Base-by-base conservation (phyloP, 2,113 vertebrate genomes). In the Rostratula benghalensis region DNA sequence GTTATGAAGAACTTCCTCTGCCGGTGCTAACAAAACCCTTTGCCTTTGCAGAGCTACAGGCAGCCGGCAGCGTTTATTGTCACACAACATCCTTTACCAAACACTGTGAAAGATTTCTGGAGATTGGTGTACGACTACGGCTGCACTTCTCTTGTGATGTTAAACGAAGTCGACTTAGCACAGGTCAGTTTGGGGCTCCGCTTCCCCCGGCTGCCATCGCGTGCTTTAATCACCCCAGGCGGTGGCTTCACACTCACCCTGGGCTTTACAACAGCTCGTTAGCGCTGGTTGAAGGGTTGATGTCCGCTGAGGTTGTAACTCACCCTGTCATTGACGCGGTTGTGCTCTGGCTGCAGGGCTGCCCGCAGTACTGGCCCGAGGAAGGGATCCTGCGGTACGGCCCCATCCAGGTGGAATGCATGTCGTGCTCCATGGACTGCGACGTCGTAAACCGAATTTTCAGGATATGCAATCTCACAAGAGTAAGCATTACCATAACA, bases 61-160 rank as follows among this genome's bases (percentile, higher is more conserved):
- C 99, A 99, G 90, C 99, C 99, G 21, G 99, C 99, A 50, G 99
- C 99, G 19, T 99, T 99, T 97, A 99, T 99, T 5, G 99, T 99
- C 97, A 99, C 99, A 23, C 99, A 99, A 73, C 99, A 99, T 97
- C 99, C 99, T 68, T 97, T 99, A 97, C 99, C 99, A 75, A 99
- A 99, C 98, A 99, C 99, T 37, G 99, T 99, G 95, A 99, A 99
- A 97, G 99, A 99, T 96, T 99, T 99, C 96, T 99, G 99, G 99
- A 99, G 99, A 97, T 98, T 99, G 90, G 99, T 99, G 48, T 99
- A 99, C 41, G 99, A 99, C 97, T 99, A 99, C 10, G 99, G 99
- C 92, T 99, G 99, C 83, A 99, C 99, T 84, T 99, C 99, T 67
- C 98, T 99, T 79, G 99, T 99, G 95, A 99, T 99, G 99, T 96